Evolutionary conservation across 2,113 vertebrate species (phyloP).

Genomic region (Furnarius figulus): DNA sequence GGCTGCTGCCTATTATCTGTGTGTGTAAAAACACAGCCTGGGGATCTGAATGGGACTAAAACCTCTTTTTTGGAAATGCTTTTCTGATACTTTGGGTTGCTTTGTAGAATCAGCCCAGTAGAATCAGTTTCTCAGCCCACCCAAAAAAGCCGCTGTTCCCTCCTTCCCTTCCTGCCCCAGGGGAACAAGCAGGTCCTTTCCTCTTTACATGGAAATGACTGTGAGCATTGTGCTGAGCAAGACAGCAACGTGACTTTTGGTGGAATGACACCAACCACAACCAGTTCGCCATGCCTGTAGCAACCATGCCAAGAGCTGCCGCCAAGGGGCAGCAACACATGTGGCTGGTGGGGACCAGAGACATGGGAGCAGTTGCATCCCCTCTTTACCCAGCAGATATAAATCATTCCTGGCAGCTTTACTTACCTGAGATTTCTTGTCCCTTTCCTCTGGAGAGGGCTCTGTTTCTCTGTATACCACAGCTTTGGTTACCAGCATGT

Average conservation of each 20-base stretch:
- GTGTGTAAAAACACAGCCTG: not conserved
- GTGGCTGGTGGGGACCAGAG: not conserved
- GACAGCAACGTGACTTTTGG: not conserved
- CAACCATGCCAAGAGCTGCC: not conserved
- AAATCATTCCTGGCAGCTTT: not conserved
- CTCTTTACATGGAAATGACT: not conserved
- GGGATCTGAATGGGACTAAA: not conserved
- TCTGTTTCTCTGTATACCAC: constrained; percentile 99
- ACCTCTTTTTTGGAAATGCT: not conserved
- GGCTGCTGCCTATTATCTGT: not conserved
- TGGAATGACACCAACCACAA: not conserved
- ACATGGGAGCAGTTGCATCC: not conserved
- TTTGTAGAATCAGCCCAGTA: not conserved
- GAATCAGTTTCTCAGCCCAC: not conserved
- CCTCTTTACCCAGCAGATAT: not conserved
- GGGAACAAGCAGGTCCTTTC: not conserved
- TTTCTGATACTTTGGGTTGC: not conserved
- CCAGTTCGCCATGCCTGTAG: not conserved
- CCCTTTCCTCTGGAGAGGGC: constrained; percentile 88
- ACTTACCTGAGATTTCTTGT: constrained; percentile 86
- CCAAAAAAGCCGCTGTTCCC: not conserved
- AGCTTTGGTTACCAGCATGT: constrained; percentile 99
- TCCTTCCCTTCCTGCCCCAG: not conserved
- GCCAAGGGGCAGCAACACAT: not conserved
- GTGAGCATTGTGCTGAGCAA: not conserved